Evolutionary conservation across 2,888 invertebrate species (phyloP), one percentile per base, ranked within the genome.

Genomic region (Creontiades dilutus): DNA sequence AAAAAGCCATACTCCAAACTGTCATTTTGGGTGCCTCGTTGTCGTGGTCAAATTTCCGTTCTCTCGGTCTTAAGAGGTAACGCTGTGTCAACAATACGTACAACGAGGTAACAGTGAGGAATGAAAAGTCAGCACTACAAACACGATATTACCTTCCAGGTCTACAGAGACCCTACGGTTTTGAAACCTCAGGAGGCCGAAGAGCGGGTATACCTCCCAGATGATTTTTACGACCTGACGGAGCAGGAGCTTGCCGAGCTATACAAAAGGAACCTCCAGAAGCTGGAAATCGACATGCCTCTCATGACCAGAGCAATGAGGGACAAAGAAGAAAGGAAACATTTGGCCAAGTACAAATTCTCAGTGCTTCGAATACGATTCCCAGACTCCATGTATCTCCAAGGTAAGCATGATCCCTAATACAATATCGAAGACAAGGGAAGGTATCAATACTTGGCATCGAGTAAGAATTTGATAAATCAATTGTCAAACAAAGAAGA

Each of bases 281-380:
- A 95, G 1, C 94, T 96, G 57, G 98, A 98, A 93, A 96, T 95
- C 92, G 95, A 96, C 92, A 95, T 97, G 93, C 96, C 97, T 94
- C 94, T 99, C 11, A 95, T 98, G 92, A 99, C 99, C 0, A 98
- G 98, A 93, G 98, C 98, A 3, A 99, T 99, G 98, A 94, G 98
- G 28, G 98, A 99, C 92, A 96, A 97, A 91, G 98, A 99, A 91
- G 97, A 97, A 92, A 93, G 96, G 90, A 94, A 96, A 86, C 97
- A 96, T 92, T 95, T 97, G 93, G 94, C 96, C 88, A 96, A 96
- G 93, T 98, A 98, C 93, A 96, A 96, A 93, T 99, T 96, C 93
- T 95, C 97, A 0, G 94, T 99, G 82, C 96, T 99, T 90, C 94
- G 99, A 92, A 94, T 99, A 57, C 95, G 97, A 87, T 98, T 99